Percentiles rank a stretch among this genome's conserved stretches.
phyloP scores from a whole-genome alignment of 2,797 vertebrate genomes.

The Argentina silus region DNA sequence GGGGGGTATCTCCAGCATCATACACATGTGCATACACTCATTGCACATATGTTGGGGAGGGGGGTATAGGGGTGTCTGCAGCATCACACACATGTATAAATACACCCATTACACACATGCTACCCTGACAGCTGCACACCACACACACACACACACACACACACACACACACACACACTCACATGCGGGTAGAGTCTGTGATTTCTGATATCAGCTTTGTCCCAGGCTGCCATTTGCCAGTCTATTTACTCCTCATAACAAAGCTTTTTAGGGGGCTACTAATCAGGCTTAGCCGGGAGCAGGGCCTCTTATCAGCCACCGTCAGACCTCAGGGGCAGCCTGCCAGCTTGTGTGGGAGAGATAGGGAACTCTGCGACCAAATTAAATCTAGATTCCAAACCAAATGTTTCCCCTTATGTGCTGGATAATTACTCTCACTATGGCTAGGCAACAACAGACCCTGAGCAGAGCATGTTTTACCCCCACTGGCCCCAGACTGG shows the following conservation, averaged over 20 bases:
- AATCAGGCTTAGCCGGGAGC: conserved; percentile 61
- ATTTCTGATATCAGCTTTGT: conserved; percentile 44
- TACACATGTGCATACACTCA: too few relatives aligned
- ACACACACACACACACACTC: background rate
- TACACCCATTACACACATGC: background rate
- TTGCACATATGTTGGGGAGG: background rate
- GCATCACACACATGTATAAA: background rate
- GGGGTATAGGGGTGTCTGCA: background rate
- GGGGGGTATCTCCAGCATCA: background rate
- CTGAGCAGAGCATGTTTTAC: background rate
- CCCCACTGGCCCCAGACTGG: background rate
- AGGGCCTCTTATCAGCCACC: conserved; percentile 59
- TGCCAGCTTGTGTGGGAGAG: conserved; percentile 55
- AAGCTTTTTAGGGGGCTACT: conserved; percentile 38
- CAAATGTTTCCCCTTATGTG: conserved; percentile 50
- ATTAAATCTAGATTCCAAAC: conserved; percentile 67
- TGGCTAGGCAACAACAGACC: background rate
- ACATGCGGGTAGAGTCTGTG: conserved; percentile 23
- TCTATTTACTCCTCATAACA: conserved; percentile 51
- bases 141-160: background rate
- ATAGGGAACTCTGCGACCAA: conserved; percentile 56
- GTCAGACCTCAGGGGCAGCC: conserved; percentile 59
- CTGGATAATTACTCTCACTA: conserved; percentile 45
- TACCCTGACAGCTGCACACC: background rate
- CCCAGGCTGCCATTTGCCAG: conserved; percentile 35